phyloP scores from a whole-genome alignment of 1,140 invertebrate genomes.

The Eciton burchellii region DNA sequence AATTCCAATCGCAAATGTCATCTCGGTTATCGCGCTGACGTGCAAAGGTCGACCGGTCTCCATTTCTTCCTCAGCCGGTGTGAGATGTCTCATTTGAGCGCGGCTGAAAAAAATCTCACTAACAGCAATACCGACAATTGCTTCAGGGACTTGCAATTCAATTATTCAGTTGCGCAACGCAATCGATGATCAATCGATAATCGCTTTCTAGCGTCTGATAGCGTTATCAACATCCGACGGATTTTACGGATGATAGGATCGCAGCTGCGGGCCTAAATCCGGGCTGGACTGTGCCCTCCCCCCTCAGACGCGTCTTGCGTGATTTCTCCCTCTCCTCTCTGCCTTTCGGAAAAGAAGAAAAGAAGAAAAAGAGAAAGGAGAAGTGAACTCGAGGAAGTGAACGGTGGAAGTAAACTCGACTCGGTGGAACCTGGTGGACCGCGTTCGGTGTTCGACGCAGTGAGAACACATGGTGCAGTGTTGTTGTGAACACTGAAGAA shows the following conservation, averaged over 20 bases:
- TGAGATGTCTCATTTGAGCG: slow-evolving; percentile 33
- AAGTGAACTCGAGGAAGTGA: no score
- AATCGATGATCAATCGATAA: neutral
- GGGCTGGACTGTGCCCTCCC: slow-evolving; percentile 30
- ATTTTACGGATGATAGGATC: neutral
- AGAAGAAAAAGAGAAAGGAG: no score
- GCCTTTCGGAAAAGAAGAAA: no score
- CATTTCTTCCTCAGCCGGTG: slow-evolving; percentile 3
- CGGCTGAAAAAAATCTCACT: slow-evolving; percentile 8
- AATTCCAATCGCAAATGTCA: slow-evolving; percentile 56
- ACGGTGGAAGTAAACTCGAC: slow-evolving; percentile 4
- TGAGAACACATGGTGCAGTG: slow-evolving; percentile 42
- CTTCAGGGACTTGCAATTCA: neutral
- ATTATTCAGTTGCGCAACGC: neutral
- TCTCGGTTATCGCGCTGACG: slow-evolving; percentile 28
- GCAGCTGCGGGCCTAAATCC: slow-evolving; percentile 21
- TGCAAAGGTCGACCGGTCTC: slow-evolving; percentile 50
- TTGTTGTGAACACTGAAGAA: slow-evolving; percentile 37
- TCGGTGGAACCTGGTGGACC: slow-evolving; percentile 30
- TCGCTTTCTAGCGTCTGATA: neutral
- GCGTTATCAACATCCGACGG: neutral
- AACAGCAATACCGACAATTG: neutral
- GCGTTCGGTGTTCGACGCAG: slow-evolving; percentile 24
- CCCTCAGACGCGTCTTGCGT: slow-evolving; percentile 2
- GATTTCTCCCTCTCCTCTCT: neutral